Evolutionary conservation across 2,888 invertebrate genomes (phyloP), one percentile per base, ranked within the genome.

Genomic region (Pheosia tremula): DNA sequence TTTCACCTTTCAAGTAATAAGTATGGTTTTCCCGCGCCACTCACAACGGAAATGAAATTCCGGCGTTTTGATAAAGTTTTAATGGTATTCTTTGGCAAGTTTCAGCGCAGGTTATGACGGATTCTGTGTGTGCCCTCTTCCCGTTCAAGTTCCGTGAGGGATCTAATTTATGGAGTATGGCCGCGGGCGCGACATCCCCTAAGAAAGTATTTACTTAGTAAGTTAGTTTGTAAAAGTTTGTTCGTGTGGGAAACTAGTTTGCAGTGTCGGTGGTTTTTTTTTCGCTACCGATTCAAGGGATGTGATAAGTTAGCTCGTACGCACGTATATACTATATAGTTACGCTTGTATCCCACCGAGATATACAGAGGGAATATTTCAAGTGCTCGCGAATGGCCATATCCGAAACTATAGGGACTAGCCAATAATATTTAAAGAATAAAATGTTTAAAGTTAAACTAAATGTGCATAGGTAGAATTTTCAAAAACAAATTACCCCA

Each of bases 41-140:
- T 80, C 68, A 71, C 71, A 82, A 66, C 69, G 91, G 91, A 90
- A 91, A 91, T 87, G 82, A 87, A 89, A 91, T 82, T 91, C 88
- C 82, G 43, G 77, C 83, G 89, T 91, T 92, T 91, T 92, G 93
- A 90, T 88, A 91, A 93, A 93, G 90, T 93, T 93, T 93, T 93
- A 93, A 93, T 93, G 90, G 24, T 93, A 93, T 93, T 93, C 93
- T 90, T 90, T 85, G 86, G 85, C 79, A 85, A 88, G 87, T 91
- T 89, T 78, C 82, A 75, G 72, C 67, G 67, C 78, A 83, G 86
- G 87, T 89, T 91, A 90, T 90, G 90, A 89, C 84, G 85, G 79
- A 83, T 85, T 82, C 83, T 80, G 79, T 81, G 81, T 82, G 77
- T 68, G 69, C 67, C 67, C 77, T 78, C 76, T 82, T 83, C 78